phyloP scores from a whole-genome alignment of 2,888 invertebrate species.

The Metellina segmentata region DNA sequence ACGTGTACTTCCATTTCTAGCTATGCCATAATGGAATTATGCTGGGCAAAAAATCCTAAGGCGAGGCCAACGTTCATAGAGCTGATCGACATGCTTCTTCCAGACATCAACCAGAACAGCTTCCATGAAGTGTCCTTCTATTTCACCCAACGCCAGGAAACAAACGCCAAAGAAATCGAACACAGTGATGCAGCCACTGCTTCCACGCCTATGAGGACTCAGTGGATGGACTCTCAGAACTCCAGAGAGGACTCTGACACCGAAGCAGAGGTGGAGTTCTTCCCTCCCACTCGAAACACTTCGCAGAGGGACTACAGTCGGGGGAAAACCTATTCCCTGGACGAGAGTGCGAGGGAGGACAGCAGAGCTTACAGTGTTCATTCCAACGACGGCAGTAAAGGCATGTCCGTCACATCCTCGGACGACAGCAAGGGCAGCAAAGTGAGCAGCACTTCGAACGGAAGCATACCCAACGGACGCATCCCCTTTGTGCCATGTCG shows the following conservation, averaged over 20 bases:
- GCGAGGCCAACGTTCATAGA: slow-evolving; percentile 90
- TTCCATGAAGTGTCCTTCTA: slow-evolving; percentile 86
- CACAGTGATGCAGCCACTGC: slow-evolving; percentile 66
- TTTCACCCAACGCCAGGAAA: slow-evolving; percentile 75
- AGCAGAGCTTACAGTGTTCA: slow-evolving; percentile 64
- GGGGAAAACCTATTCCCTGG: slow-evolving; percentile 14
- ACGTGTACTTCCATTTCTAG: slow-evolving; percentile 78
- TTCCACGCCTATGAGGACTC: slow-evolving; percentile 76
- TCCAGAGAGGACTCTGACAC: slow-evolving; percentile 63
- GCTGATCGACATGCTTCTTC: slow-evolving; percentile 86
- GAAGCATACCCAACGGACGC: slow-evolving; percentile 77
- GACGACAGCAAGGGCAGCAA: slow-evolving; percentile 78
- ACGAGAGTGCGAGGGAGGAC: slow-evolving; percentile 16
- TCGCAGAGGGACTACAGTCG: slow-evolving; percentile 4
- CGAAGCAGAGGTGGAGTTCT: slow-evolving; percentile 67
- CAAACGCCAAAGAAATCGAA: slow-evolving; percentile 65
- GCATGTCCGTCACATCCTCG: slow-evolving; percentile 70
- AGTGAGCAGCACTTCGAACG: slow-evolving; percentile 77
- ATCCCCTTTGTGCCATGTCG: slow-evolving; percentile 65
- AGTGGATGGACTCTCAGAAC: slow-evolving; percentile 56
- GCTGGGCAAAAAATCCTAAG: slow-evolving; percentile 92
- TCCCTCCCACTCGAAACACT: slow-evolving; percentile 59
- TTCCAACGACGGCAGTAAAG: slow-evolving; percentile 77
- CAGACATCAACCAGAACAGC: slow-evolving; percentile 84
- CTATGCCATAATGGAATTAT: slow-evolving; percentile 93